Evolutionary conservation across 2,888 invertebrate species (phyloP), one percentile per base, ranked within the genome.

Genomic region (Desoria tigrina): DNA sequence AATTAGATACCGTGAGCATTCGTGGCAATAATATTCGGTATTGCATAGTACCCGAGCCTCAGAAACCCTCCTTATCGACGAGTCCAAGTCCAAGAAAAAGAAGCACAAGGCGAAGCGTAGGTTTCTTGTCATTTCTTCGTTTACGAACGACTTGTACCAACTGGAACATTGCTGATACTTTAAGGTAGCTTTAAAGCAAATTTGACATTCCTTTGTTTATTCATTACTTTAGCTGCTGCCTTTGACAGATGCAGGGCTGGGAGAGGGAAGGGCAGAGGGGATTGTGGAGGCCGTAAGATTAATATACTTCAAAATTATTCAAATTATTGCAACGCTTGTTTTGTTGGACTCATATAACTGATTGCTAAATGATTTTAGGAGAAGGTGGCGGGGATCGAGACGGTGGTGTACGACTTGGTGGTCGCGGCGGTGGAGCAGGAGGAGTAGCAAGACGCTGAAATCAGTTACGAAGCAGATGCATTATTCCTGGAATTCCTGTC

Each of bases 31-130:
- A 95, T 79, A 94, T 95, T 67, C 84, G 94, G 68, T 99, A 99
- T 81, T 98, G 90, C 79, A 90, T 99, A 77, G 83, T 99, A 42
- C 98, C 99, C 0, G 99, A 99, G 95, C 99, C 0, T 82, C 99
- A 72, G 99, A 99, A 83, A 97, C 96, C 0, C 82, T 99, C 60
- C 84, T 99, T 28, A 92, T 97, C 75, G 97, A 98, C 79, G 97
- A 97, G 61, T 97, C 97, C 0, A 96, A 94, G 82, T 92, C 94
- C 0, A 92, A 93, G 79, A 90, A 92, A 0, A 92, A 90, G 79
- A 92, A 92, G 80, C 92, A 92, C 74, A 87, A 88, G 72, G 86
- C 87, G 0, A 83, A 90, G 77, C 88, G 88, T 81, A 71, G 6
- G 16, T 45, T 4, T 61, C 64, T 63, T 28, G 16, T 59, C 39